Conservation (phyloP, 2,888 invertebrate species). For the Phlogophora meticulosa region DNA sequence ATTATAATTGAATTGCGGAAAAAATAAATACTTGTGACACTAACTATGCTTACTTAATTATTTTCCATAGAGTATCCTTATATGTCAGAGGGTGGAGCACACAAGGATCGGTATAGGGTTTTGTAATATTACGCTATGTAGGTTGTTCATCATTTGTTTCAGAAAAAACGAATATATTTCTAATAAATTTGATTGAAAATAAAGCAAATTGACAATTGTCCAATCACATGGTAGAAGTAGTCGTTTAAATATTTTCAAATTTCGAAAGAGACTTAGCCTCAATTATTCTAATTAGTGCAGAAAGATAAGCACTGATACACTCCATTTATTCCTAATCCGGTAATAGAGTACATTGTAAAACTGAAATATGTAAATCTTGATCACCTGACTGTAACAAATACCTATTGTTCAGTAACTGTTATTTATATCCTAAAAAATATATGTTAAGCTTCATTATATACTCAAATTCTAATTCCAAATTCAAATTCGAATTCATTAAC, state of each 20-base stretch:
- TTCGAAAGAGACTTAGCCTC: slow-evolving; percentile 35
- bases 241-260: slow-evolving; percentile 16
- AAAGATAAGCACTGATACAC: slow-evolving; percentile 53
- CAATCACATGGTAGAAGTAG: background rate
- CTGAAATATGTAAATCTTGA: slow-evolving; percentile 28
- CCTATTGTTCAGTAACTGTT: no score
- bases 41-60: slow-evolving; percentile 22
- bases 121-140: background rate
- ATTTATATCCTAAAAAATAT: no score
- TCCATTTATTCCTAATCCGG: slow-evolving; percentile 38
- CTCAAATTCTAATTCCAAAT: no score
- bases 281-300: slow-evolving; percentile 36
- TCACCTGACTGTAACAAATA: slow-evolving; percentile 1
- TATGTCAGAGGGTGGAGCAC: slow-evolving; percentile 15
- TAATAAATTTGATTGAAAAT: background rate
- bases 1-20: slow-evolving; percentile 33
- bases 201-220: background rate
- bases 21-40: slow-evolving; percentile 22
- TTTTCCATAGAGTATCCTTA: slow-evolving; percentile 25
- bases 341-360: slow-evolving; percentile 7
- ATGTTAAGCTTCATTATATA: no score
- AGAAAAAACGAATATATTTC: background rate
- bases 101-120: background rate
- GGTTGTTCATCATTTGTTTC: background rate
- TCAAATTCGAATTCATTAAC: no score